phyloP scores from a whole-genome alignment of 92 coral and sea anemone genomes.

The Blastomussa wellsi region DNA sequence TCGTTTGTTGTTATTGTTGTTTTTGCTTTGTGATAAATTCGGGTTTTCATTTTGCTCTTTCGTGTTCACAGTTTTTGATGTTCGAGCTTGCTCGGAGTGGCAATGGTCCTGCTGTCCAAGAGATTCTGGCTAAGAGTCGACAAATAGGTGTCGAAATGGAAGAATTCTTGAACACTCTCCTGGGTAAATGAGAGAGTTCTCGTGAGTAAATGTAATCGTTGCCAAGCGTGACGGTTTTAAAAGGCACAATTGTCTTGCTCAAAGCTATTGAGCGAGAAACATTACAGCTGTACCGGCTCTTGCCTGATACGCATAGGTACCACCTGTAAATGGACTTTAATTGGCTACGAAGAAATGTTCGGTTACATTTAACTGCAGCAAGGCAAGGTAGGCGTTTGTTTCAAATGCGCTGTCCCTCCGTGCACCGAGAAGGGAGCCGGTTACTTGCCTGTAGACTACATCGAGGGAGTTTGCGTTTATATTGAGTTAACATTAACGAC shows the following conservation, averaged over 20 bases:
- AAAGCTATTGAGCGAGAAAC: not conserved
- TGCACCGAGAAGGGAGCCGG: not conserved
- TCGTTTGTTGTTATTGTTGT: not conserved
- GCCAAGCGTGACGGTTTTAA: not conserved
- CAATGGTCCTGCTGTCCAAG: slow-evolving; percentile 54
- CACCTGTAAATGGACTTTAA: not conserved
- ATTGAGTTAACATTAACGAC: not conserved
- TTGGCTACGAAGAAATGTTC: not conserved
- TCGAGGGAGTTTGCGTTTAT: not conserved
- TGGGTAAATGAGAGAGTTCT: slow-evolving; percentile 62
- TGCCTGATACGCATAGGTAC: not conserved
- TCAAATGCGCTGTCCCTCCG: not conserved
- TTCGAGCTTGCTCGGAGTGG: slow-evolving; percentile 83
- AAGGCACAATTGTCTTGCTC: not conserved
- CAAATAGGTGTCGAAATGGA: slow-evolving; percentile 74
- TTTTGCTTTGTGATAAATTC: not conserved
- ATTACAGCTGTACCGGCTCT: not conserved
- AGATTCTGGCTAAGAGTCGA: slow-evolving; percentile 62
- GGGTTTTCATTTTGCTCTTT: slow-evolving; percentile 26
- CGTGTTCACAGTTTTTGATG: slow-evolving; percentile 85
- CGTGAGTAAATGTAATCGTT: not conserved
- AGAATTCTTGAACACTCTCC: slow-evolving; percentile 74
- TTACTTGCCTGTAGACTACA: not conserved
- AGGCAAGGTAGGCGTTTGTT: slow-evolving; percentile 9
- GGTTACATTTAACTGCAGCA: slow-evolving; percentile 2